Evolutionary conservation across 2,888 invertebrate genomes (phyloP).

Genomic region (Nomada fucata): DNA sequence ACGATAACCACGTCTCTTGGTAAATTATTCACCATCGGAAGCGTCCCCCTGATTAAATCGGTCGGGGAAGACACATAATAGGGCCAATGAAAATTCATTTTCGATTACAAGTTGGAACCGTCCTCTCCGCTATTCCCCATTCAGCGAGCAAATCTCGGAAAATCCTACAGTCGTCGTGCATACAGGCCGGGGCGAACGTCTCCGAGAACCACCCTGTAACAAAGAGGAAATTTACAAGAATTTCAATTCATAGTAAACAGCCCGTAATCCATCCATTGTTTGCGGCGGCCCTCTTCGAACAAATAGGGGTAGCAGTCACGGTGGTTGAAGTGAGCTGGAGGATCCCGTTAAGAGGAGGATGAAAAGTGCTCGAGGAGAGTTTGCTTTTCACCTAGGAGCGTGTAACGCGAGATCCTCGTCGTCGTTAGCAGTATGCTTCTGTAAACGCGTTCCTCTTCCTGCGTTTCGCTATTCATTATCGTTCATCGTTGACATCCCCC

Average conservation of each 20-base stretch:
- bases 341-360: background rate
- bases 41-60: too few relatives aligned
- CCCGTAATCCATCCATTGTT: slow-evolving; percentile 64
- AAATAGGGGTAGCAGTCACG: slow-evolving; percentile 54
- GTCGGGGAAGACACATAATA: too few relatives aligned
- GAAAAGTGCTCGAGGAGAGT: slow-evolving; percentile 35
- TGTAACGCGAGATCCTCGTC: slow-evolving; percentile 46
- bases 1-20: too few relatives aligned
- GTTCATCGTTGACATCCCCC: slow-evolving; percentile 15
- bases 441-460: slow-evolving; percentile 32
- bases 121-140: too few relatives aligned
- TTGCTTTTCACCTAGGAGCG: slow-evolving; percentile 49
- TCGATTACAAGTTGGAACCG: too few relatives aligned
- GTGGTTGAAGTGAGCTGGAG: background rate
- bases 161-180: slow-evolving; percentile 22
- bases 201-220: background rate
- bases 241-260: slow-evolving; percentile 69
- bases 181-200: background rate
- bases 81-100: too few relatives aligned
- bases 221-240: slow-evolving; percentile 65
- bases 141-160: slow-evolving; percentile 7
- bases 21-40: too few relatives aligned
- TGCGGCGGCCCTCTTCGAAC: slow-evolving; percentile 55
- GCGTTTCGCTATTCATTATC: slow-evolving; percentile 31
- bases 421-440: slow-evolving; percentile 52